Evolutionary conservation across 2,113 vertebrate species (phyloP), one percentile per base, ranked within the genome.

Genomic region (Mustelus asterias): DNA sequence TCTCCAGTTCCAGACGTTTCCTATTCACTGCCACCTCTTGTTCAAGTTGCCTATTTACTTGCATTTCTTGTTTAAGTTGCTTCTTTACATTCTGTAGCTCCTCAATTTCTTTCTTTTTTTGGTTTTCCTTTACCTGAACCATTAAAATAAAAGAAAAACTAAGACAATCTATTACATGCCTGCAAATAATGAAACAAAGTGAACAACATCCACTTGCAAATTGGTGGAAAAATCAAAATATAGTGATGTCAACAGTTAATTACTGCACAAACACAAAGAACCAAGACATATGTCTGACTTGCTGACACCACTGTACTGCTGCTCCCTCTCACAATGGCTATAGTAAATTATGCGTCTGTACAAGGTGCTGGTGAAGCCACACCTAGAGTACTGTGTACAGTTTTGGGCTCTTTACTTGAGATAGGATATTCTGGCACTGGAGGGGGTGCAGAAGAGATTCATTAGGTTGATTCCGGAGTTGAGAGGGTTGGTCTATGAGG

Each of bases 1-100:
- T 97, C 96, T 99, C 99, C 98, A 99, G 98, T 96, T 98, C 98
- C 93, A 99, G 97, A 1, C 98, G 98, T 96, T 97, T 98, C 96
- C 97, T 99, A 96, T 98, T 98, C 48, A 98, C 96, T 48, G 97
- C 96, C 16, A 99, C 97, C 95, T 99, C 98, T 76, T 98, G 97
- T 92, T 99, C 98, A 96, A 99, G 98, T 70, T 97, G 97, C 86
- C 97, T 96, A 96, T 98, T 98, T 44, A 97, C 96, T 48, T 97
- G 96, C 18, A 99, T 97, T 95, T 99, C 98, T 69, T 98, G 97
- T 88, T 99, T 98, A 96, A 99, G 98, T 67, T 97, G 97, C 86
- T 97, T 96, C 95, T 99, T 99, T 41, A 97, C 98, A 41, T 97
- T 97, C 96, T 98, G 98, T 67, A 99, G 97, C 96, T 99, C 97